phyloP scores from a whole-genome alignment of 2,797 vertebrate species.

The Emydoidea blandingii region DNA sequence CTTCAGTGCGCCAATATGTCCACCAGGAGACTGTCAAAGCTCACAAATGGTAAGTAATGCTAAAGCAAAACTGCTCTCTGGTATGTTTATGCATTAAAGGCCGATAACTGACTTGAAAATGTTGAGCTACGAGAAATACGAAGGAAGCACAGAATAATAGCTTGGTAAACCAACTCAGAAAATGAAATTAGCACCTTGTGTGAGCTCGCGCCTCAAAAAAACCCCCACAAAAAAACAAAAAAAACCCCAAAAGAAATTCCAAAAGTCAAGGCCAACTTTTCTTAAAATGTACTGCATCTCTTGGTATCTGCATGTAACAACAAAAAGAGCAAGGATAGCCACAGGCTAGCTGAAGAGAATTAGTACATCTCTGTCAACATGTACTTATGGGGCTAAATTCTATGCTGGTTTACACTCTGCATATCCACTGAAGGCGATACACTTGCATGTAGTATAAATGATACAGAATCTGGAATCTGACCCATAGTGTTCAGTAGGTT shows the following conservation, averaged over 20 bases:
- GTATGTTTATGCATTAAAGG: constrained; percentile 53
- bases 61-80: not conserved
- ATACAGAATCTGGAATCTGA: not conserved
- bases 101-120: constrained; percentile 19
- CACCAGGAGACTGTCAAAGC: constrained; percentile 56
- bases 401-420: accelerated
- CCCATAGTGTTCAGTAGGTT: not conserved
- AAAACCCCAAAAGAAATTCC: not conserved
- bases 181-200: constrained; percentile 42
- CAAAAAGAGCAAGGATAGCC: accelerated
- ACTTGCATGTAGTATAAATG: not conserved
- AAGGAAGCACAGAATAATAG: not conserved
- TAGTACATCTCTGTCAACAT: not conserved
- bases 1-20: not conserved
- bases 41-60: constrained; percentile 16
- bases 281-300: accelerated
- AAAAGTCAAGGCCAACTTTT: not conserved
- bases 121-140: not conserved
- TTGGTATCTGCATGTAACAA: accelerated
- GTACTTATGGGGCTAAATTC: not conserved
- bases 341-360: accelerated
- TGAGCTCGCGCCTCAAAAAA: not conserved
- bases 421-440: not conserved
- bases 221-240: not conserved
- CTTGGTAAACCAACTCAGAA: constrained; percentile 3